phyloP scores from a whole-genome alignment of 2,113 vertebrate genomes.

The Sinocyclocheilus grahami region DNA sequence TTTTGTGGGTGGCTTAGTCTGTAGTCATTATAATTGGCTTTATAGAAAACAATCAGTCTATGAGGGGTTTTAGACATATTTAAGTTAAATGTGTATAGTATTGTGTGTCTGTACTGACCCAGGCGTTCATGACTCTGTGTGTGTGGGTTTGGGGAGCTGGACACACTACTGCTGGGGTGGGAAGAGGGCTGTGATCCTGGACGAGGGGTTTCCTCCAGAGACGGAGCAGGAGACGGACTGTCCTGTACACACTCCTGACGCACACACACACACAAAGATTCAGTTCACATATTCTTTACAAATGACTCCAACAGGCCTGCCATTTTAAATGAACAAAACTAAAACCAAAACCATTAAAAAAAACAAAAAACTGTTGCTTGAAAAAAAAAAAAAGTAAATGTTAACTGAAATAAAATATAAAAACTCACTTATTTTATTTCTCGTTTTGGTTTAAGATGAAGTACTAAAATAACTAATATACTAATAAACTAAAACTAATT shows the following conservation, averaged over 20 bases:
- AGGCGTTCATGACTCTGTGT: slow-evolving; percentile 55
- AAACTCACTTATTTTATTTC: too few relatives aligned
- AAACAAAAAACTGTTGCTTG: background rate
- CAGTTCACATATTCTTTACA: background rate
- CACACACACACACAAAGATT: slow-evolving; percentile 27
- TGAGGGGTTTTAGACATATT: background rate
- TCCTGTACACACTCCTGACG: slow-evolving; percentile 56
- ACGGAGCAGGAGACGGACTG: slow-evolving; percentile 57
- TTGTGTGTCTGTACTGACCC: slow-evolving; percentile 44
- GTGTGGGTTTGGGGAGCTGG: slow-evolving; percentile 57
- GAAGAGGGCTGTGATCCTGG: slow-evolving; percentile 58
- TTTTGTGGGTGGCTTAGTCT: background rate
- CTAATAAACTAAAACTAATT: background rate
- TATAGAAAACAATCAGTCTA: background rate
- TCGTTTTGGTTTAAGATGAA: background rate
- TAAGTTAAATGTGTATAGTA: background rate
- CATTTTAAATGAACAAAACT: background rate
- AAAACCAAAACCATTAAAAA: background rate
- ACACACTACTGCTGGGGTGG: slow-evolving; percentile 57
- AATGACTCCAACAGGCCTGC: background rate
- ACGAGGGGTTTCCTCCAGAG: slow-evolving; percentile 55
- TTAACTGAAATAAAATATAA: too few relatives aligned
- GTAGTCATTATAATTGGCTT: background rate
- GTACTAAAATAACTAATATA: background rate
- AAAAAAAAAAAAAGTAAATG: background rate